These are phyloP conservation scores for Tuberolachnus salignus DNA, from an alignment of 2,888 invertebrate species.

Conservation along the genomic window DNA sequence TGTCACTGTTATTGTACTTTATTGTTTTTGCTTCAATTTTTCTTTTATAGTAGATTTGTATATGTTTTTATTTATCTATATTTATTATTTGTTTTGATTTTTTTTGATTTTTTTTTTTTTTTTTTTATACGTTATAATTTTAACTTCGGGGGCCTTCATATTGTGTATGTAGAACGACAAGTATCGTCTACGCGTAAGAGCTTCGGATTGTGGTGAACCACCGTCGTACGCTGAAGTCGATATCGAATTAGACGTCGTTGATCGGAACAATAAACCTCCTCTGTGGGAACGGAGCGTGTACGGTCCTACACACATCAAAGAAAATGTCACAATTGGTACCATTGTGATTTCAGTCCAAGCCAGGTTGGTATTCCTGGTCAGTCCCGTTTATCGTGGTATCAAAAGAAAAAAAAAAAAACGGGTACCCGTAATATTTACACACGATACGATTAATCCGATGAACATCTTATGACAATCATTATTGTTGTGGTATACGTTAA, in stretches of 20 bases:
- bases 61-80: conserved; percentile 22
- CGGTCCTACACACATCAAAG: conserved; percentile 97
- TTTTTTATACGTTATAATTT: conserved; percentile 58
- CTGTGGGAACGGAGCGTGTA: conserved; percentile 94
- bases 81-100: conserved; percentile 39
- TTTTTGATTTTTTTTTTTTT: conserved; percentile 62
- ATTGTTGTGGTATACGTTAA: neutral
- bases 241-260: conserved; percentile 97
- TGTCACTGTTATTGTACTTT: neutral
- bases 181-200: conserved; percentile 94
- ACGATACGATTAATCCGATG: no score
- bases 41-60: conserved; percentile 28
- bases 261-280: conserved; percentile 97
- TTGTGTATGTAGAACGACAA: conserved; percentile 82
- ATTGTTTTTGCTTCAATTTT: conserved; percentile 24
- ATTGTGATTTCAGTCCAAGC: conserved; percentile 98
- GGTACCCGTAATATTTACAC: neutral
- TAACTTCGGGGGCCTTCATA: conserved; percentile 60
- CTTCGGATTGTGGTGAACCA: conserved; percentile 92
- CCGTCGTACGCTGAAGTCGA: conserved; percentile 94
- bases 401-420: neutral
- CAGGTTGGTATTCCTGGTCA: conserved; percentile 67
- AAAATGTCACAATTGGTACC: conserved; percentile 99
- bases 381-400: neutral
- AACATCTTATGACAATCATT: neutral